Conservation (phyloP, 2,797 vertebrate species). For the Paguma larvata region DNA sequence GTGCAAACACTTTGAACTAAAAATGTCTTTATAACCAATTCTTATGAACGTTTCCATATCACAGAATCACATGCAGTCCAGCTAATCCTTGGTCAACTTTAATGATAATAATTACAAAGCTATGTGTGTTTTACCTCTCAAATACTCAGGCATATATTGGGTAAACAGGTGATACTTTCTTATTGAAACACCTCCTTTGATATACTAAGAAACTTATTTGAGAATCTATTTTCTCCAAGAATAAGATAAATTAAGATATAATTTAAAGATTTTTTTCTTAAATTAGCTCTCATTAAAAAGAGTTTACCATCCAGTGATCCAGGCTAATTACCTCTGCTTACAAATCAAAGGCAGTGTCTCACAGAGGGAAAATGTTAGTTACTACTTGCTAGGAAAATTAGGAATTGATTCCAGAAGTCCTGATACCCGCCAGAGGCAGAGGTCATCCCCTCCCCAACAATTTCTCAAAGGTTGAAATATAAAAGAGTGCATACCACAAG, state of each 20-base stretch:
- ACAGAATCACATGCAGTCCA: background rate
- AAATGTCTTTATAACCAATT: constrained; percentile 4
- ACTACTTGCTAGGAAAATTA: constrained; percentile 4
- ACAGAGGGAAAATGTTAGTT: background rate
- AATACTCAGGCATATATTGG: background rate
- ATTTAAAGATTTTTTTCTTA: background rate
- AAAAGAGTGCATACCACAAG: no score
- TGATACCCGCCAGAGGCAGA: background rate
- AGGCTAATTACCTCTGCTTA: background rate
- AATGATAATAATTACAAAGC: background rate
- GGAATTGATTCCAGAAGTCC: background rate
- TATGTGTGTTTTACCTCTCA: background rate
- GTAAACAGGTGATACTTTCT: background rate
- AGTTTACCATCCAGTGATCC: background rate
- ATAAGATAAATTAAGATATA: background rate
- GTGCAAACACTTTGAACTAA: background rate
- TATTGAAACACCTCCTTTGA: constrained; percentile 9
- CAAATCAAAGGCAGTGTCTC: background rate
- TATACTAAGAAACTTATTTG: background rate
- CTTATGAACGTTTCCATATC: background rate
- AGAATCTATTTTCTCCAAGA: constrained; percentile 5
- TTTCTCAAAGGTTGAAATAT: background rate
- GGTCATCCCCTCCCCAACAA: rapidly evolving
- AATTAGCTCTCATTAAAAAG: background rate
- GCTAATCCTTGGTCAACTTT: background rate